These are phyloP conservation scores for Hydrolagus affinis DNA, from an alignment of 2,113 vertebrate species.

Conservation along the genomic window DNA sequence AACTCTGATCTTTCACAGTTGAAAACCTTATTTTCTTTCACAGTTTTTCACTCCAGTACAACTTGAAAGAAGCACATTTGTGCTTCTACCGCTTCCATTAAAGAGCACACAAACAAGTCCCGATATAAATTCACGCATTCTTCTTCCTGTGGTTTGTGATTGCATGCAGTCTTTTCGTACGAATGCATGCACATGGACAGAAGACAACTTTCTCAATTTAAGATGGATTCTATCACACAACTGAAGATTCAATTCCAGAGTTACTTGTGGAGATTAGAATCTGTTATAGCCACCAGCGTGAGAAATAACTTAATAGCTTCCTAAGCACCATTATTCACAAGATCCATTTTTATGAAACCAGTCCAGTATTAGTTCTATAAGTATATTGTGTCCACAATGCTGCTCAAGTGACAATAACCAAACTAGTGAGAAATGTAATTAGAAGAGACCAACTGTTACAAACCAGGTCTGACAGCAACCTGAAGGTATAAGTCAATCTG, in stretches of 20 bases:
- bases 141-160: no score
- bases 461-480: not conserved
- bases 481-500: not conserved
- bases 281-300: not conserved
- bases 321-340: not conserved
- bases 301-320: not conserved
- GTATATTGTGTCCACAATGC: not conserved
- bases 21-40: no score
- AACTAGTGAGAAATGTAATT: not conserved
- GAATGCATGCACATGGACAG: not conserved
- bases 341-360: not conserved
- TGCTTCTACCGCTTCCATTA: no score
- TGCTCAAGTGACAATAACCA: not conserved
- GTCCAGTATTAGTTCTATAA: not conserved
- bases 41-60: no score
- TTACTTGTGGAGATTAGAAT: not conserved
- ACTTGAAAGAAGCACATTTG: no score
- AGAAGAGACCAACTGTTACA: not conserved
- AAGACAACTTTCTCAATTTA: not conserved
- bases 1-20: no score
- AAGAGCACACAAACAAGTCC: no score
- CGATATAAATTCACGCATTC: no score
- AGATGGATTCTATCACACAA: not conserved
- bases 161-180: no score
- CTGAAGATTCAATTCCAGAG: not conserved